A percentile compares a stretch with the other conserved stretches of the same genome.
These are phyloP conservation scores for Phasia obesa DNA, from an alignment of 2,888 invertebrate species.

Conservation along the genomic window DNA sequence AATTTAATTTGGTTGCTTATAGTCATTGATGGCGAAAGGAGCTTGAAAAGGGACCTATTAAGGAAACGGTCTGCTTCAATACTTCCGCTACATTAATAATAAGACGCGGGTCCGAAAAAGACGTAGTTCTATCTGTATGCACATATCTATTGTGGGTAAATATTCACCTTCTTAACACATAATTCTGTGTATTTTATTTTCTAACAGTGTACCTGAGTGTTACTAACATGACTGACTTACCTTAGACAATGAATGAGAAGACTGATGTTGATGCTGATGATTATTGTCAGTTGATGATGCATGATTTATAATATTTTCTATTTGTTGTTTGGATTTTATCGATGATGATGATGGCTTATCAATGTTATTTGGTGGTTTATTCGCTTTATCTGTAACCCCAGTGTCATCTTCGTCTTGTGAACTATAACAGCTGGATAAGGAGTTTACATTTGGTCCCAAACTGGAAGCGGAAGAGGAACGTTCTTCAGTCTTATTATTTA, in stretches of 20 bases:
- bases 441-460: constrained; percentile 88
- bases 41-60: no score
- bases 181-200: not conserved
- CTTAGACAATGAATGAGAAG: constrained; percentile 49
- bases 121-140: no score
- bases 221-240: constrained; percentile 46
- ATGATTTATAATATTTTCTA: constrained; percentile 53
- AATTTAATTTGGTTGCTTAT: no score
- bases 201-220: constrained; percentile 31
- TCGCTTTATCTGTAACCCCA: constrained; percentile 3
- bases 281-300: constrained; percentile 54
- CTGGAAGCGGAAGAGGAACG: constrained; percentile 86
- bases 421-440: constrained; percentile 85
- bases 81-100: no score
- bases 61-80: no score
- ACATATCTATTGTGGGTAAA: no score
- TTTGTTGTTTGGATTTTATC: constrained; percentile 48
- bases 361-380: constrained; percentile 40
- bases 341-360: constrained; percentile 45
- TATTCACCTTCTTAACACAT: not conserved
- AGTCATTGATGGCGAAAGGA: no score
- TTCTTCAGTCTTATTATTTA: constrained; percentile 53
- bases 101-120: no score
- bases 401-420: constrained; percentile 80
- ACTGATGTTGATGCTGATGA: constrained; percentile 49